A percentile compares a stretch with the other conserved stretches of the same genome.
These are phyloP conservation scores for Neomorphus geoffroyi DNA, from an alignment of 2,797 vertebrate genomes.

Conservation along the genomic window DNA sequence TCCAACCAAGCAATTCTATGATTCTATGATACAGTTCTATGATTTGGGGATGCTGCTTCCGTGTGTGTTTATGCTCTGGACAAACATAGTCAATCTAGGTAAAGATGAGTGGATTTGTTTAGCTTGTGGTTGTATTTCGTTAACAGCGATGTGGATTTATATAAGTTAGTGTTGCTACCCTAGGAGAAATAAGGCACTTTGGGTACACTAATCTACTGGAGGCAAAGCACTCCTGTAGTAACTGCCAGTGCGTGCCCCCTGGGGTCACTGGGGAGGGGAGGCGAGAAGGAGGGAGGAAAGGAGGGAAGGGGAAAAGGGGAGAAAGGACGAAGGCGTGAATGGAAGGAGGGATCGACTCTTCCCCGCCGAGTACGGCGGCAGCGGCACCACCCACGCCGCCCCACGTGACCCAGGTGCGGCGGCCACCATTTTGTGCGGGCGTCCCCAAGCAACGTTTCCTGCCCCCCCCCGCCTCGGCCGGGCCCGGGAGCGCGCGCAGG, in stretches of 20 bases:
- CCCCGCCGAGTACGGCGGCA: accelerated
- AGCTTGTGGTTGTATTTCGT: neutral
- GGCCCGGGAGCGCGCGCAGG: neutral
- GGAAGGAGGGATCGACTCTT: accelerated
- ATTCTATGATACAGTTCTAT: too few relatives aligned
- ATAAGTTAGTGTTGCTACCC: accelerated
- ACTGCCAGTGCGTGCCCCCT: too few relatives aligned
- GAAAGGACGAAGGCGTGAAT: too few relatives aligned
- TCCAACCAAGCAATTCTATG: too few relatives aligned
- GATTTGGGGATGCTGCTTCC: neutral
- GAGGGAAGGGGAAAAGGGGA: accelerated
- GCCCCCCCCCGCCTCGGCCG: neutral
- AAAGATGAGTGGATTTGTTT: neutral
- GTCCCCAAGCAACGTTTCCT: neutral
- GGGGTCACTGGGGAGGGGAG: too few relatives aligned
- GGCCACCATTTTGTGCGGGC: slow-evolving; percentile 44
- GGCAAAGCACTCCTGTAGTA: neutral
- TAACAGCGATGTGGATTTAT: neutral
- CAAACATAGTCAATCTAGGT: neutral
- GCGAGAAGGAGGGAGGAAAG: too few relatives aligned
- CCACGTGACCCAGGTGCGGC: accelerated
- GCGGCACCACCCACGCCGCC: accelerated
- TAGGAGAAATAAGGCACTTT: neutral
- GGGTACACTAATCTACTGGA: neutral
- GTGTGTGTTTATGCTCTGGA: neutral